Evolutionary conservation across 2,797 vertebrate genomes (phyloP), one percentile per base, ranked within the genome.

Genomic region (Pantherophis vulpinus): DNA sequence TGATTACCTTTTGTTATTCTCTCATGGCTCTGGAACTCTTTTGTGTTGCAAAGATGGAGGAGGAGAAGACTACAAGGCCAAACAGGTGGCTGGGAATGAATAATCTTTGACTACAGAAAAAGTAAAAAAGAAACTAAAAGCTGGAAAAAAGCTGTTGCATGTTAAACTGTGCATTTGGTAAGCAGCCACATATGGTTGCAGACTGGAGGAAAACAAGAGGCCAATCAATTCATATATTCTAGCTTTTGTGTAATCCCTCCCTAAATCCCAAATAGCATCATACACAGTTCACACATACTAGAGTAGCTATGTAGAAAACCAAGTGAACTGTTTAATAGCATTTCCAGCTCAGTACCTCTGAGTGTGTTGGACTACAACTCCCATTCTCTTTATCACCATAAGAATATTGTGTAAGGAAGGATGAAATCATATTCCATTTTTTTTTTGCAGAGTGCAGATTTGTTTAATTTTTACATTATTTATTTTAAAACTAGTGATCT

Each of bases 1-100:
- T 93, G 90, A 93, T 93, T 91, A 86, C 90, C 93, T 91, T 93
- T 93, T 93, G 93, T 91, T 83, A 55, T 63, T 83, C 90, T 58
- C 47, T 86, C 83, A 74, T 47, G 87, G 90, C 58, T 89, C 51
- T 89, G 93, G 91, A 91, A 88, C 70, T n/a, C 90, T 93, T 93
- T 93, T 91, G 90, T 93, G 58, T 58, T 56, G 59, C 56, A 86
- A 93, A 93, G 66, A 88, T 88, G 87, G 47, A 89, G 93, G 59
- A 42, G 70, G 86, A 91, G 56, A 60, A 60, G 58, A 42, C 8
- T 60, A 56, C 54, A 27, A 54, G 70, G 32, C 23, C 83, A 60
- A 91, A 91, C 93, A 93, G 90, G 93, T 93, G 90, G 93, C 87
- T 61, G n/a, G 47, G 37, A 54, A 83, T 61, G 47, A 91, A 74